Base-by-base conservation (phyloP, 2,888 invertebrate species). In the Folsomia manolachei region DNA sequence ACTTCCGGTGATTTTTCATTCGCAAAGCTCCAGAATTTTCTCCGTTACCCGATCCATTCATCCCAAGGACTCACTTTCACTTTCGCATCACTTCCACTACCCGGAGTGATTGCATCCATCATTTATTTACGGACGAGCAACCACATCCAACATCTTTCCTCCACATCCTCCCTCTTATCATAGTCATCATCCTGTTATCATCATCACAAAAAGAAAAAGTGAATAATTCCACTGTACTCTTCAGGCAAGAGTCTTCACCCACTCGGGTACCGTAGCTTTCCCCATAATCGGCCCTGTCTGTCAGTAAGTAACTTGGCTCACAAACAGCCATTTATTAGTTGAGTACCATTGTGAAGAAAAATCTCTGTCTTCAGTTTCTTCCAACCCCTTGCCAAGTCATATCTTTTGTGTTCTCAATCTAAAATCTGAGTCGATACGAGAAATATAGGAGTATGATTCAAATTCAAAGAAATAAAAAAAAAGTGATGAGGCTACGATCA, bases 381-480 rank as follows among this genome's bases (percentile, higher is more conserved):
- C 56, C 21, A 56, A 4, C 21, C 56, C 11, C 56, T n/a, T n/a
- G n/a, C n/a, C n/a, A n/a, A n/a, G n/a, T n/a, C n/a, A n/a, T 19
- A 56, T 19, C 56, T 56, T 56, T 21, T 56, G 18, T 19, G 7
- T 56, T 19, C 21, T 56, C 21, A 56, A 56, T 21, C 56, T 4
- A 14, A 39, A 39, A 39, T 19, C 56, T 21, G 56, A 56, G 4
- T 19, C 19, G 56, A 56, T 11, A 21, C 18, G 21, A n/a, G 19
- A n/a, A n/a, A n/a, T n/a, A n/a, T n/a, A n/a, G n/a, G n/a, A n/a
- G n/a, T n/a, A n/a, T n/a, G n/a, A n/a, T n/a, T n/a, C n/a, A n/a
- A n/a, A 56, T 56, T 56, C 56, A 56, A 56, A 56, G 11, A 21
- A 56, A 56, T 56, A 56, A 56, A 56, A 56, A 56, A 56, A 56